Evolutionary conservation across 1,140 invertebrate species (phyloP).

Genomic region (Heliconius hewitsoni): DNA sequence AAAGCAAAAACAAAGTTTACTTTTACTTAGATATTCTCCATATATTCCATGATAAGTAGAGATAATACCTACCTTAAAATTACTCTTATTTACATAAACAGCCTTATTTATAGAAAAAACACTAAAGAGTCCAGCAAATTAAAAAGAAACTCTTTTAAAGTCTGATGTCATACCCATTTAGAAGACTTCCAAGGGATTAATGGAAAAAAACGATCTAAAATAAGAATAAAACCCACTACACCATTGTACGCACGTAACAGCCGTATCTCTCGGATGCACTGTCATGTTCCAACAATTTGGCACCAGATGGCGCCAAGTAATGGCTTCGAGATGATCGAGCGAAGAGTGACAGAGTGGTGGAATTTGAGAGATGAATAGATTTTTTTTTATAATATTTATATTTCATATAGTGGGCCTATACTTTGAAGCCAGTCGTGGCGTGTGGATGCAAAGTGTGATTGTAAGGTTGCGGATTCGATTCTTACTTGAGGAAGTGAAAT

Average conservation of each 20-base stretch:
- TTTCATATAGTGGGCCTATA: background rate
- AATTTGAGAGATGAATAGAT: background rate
- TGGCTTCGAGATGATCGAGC: conserved; percentile 33
- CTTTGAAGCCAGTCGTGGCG: too few relatives aligned
- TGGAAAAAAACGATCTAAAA: background rate
- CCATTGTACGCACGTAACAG: conserved; percentile 2
- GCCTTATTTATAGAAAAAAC: background rate
- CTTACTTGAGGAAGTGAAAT: too few relatives aligned
- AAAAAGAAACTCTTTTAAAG: background rate
- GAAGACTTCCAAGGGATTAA: background rate
- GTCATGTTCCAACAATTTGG: conserved; percentile 50
- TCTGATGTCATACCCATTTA: conserved; percentile 3
- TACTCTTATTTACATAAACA: conserved; percentile 1
- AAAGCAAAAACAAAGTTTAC: too few relatives aligned
- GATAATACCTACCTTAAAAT: too few relatives aligned
- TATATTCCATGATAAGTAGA: too few relatives aligned
- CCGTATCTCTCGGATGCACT: conserved; percentile 34
- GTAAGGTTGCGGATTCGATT: too few relatives aligned
- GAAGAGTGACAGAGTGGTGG: conserved; percentile 19
- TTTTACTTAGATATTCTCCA: too few relatives aligned
- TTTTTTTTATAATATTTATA: background rate
- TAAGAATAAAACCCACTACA: background rate
- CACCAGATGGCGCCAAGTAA: conserved; percentile 49
- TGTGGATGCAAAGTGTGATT: background rate
- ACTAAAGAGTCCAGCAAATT: background rate